Percentiles rank a stretch among this genome's conserved stretches.
These are phyloP conservation scores for Enteromius afrohamiltoni DNA, from an alignment of 2,797 vertebrate genomes.

Conservation along the genomic window DNA sequence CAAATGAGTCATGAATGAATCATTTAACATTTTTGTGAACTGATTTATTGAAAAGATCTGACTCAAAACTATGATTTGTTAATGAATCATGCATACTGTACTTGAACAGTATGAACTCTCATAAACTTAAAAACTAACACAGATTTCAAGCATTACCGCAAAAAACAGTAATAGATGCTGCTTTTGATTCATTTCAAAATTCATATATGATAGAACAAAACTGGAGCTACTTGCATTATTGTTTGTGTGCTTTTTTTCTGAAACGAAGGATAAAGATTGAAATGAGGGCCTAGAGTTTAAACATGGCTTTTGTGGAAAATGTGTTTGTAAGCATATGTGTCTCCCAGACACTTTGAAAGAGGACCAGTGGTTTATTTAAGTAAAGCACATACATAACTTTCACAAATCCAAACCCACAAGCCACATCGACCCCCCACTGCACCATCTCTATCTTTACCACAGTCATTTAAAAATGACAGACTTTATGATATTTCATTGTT, in stretches of 20 bases:
- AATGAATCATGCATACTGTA: background rate
- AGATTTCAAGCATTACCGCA: background rate
- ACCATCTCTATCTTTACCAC: constrained; percentile 44
- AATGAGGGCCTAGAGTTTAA: constrained; percentile 18
- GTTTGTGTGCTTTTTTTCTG: background rate
- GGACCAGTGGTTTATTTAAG: constrained; percentile 57
- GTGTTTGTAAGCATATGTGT: constrained; percentile 41
- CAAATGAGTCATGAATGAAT: background rate
- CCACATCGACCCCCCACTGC: constrained; percentile 44
- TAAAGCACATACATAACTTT: constrained; percentile 51
- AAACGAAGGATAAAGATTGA: background rate
- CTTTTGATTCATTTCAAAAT: background rate
- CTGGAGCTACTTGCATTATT: background rate
- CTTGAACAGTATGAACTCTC: background rate
- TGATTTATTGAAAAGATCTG: background rate
- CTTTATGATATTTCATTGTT: constrained; percentile 18
- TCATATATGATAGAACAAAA: background rate
- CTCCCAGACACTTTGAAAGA: constrained; percentile 31
- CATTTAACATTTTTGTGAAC: background rate
- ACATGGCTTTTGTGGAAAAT: constrained; percentile 7
- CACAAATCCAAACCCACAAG: constrained; percentile 47
- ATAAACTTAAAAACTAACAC: background rate
- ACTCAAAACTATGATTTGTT: background rate
- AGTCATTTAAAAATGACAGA: background rate
- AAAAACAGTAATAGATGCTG: background rate